A percentile compares a stretch with the other conserved stretches of the same genome.
Conservation (phyloP, 2,888 invertebrate genomes). For the Eledona agricola region DNA sequence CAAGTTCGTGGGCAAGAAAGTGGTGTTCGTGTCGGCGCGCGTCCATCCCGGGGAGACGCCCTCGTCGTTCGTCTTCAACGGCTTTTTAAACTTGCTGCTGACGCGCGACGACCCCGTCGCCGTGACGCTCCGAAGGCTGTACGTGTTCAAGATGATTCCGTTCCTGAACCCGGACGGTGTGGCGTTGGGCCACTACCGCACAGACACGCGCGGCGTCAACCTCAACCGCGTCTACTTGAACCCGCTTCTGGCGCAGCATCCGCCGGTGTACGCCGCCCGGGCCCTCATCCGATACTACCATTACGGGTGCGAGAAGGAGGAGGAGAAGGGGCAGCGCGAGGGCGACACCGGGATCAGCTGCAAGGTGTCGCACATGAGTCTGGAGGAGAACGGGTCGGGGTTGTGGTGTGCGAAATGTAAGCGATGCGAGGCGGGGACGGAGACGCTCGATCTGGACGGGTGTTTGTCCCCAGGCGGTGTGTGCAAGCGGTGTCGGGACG, state of each 20-base stretch:
- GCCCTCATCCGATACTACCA: constrained; percentile 80
- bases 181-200: constrained; percentile 83
- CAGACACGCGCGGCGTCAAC: constrained; percentile 88
- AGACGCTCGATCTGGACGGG: constrained; percentile 53
- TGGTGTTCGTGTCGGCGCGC: constrained; percentile 85
- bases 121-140: constrained; percentile 73
- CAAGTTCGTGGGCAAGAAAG: constrained; percentile 82
- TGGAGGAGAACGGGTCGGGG: constrained; percentile 52
- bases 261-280: constrained; percentile 86
- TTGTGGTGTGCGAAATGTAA: constrained; percentile 67
- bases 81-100: constrained; percentile 82
- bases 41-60: constrained; percentile 95
- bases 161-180: constrained; percentile 94
- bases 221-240: constrained; percentile 86
- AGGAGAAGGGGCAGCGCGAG: constrained; percentile 54
- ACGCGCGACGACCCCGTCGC: constrained; percentile 80
- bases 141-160: constrained; percentile 90
- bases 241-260: constrained; percentile 78
- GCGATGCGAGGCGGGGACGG: constrained; percentile 62
- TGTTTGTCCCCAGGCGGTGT: constrained; percentile 40
- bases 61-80: constrained; percentile 89
- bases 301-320: constrained; percentile 71
- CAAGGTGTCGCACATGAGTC: constrained; percentile 58
- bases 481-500: constrained; percentile 48
- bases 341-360: constrained; percentile 51